Conservation (phyloP, 2,113 vertebrate species). For the Ceuthmochares aereus region DNA sequence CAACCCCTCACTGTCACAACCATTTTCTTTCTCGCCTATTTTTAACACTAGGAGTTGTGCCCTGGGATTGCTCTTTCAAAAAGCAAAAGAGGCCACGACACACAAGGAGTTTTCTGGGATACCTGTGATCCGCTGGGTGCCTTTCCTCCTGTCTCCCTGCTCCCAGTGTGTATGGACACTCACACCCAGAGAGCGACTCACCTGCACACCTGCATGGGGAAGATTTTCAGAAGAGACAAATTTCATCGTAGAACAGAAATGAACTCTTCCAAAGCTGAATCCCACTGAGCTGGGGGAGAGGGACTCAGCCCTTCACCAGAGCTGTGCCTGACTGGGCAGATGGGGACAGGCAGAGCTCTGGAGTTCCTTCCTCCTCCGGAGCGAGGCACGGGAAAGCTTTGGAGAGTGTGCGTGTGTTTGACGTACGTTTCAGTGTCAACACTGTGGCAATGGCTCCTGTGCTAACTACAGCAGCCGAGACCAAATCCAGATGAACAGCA, state of each 20-base stretch:
- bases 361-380: not conserved
- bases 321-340: not conserved
- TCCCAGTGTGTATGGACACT: rapidly evolving
- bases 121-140: not conserved
- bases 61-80: not conserved
- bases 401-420: not conserved
- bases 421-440: not conserved
- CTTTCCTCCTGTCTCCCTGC: rapidly evolving
- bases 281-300: not conserved
- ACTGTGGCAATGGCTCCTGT: not conserved
- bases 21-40: not conserved
- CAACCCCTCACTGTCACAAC: not conserved
- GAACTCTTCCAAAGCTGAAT: not conserved
- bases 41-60: not conserved
- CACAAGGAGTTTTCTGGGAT: not conserved
- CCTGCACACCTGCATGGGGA: not conserved
- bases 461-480: not conserved
- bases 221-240: not conserved
- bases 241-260: rapidly evolving
- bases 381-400: not conserved
- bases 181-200: rapidly evolving
- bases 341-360: not conserved
- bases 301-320: not conserved
- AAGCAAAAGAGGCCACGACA: not conserved
- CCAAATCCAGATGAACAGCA: not conserved